phyloP scores from a whole-genome alignment of 2,113 vertebrate species.

The Rostratula benghalensis region DNA sequence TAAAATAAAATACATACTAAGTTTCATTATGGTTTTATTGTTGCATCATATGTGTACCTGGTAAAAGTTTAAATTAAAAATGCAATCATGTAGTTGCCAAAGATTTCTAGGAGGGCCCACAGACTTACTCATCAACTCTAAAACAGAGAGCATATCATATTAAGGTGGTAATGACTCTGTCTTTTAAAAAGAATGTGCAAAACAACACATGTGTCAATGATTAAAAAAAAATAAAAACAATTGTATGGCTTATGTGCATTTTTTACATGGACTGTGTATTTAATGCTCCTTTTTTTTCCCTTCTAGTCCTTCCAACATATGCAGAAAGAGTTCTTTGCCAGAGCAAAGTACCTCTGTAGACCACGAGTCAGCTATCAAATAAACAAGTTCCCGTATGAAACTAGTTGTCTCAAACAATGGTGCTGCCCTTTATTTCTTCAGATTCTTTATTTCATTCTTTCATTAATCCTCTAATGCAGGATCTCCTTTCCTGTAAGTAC shows the following conservation, averaged over 20 bases:
- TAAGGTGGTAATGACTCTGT: background rate
- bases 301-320: background rate
- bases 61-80: background rate
- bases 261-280: background rate
- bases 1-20: background rate
- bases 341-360: background rate
- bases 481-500: background rate
- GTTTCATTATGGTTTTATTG: background rate
- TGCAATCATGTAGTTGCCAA: background rate
- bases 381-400: rapidly evolving
- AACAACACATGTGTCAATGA: background rate
- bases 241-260: background rate
- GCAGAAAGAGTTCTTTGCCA: background rate
- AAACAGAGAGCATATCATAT: background rate
- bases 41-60: background rate
- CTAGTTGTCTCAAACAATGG: background rate
- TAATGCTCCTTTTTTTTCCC: background rate
- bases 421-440: background rate
- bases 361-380: background rate
- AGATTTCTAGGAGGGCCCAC: background rate
- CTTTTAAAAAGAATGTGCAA: background rate
- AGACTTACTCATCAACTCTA: background rate
- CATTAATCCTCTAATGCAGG: background rate
- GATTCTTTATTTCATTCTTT: background rate
- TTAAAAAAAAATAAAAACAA: background rate